These are phyloP conservation scores for Aphis gossypii DNA, from an alignment of 1,140 invertebrate species.

Conservation along the genomic window DNA sequence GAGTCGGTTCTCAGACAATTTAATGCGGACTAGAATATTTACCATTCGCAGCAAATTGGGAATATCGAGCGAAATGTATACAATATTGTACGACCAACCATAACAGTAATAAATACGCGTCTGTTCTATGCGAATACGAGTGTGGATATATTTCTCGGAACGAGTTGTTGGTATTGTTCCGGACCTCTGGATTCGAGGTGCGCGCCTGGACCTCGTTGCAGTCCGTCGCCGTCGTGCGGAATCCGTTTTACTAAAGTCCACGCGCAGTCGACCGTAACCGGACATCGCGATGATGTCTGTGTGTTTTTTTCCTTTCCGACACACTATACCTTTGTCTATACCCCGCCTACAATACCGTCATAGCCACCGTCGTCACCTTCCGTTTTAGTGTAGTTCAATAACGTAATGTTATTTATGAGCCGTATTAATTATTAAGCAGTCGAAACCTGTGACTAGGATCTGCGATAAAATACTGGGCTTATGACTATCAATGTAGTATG, in stretches of 20 bases:
- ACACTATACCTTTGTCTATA: background rate
- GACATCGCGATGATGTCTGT: background rate
- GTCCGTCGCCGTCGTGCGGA: background rate
- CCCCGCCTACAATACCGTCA: background rate
- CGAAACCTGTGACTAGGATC: background rate
- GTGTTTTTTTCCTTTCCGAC: background rate
- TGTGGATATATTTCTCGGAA: constrained; percentile 25
- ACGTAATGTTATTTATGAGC: background rate
- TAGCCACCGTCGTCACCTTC: background rate
- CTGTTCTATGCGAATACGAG: background rate
- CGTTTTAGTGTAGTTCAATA: background rate
- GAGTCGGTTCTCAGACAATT: background rate
- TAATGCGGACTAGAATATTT: background rate
- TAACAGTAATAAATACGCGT: background rate
- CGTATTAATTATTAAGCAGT: background rate
- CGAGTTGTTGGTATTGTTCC: background rate
- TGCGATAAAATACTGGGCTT: background rate
- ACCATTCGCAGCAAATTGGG: background rate
- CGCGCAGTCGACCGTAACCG: constrained; percentile 14
- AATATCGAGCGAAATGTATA: background rate
- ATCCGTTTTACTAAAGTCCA: constrained; percentile 18
- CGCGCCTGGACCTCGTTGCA: no score
- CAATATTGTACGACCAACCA: background rate
- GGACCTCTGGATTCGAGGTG: background rate
- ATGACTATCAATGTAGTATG: background rate